Percentiles rank a stretch among this genome's conserved stretches.
Conservation (phyloP, 1,140 invertebrate species). For the Eulimnadia texana region DNA sequence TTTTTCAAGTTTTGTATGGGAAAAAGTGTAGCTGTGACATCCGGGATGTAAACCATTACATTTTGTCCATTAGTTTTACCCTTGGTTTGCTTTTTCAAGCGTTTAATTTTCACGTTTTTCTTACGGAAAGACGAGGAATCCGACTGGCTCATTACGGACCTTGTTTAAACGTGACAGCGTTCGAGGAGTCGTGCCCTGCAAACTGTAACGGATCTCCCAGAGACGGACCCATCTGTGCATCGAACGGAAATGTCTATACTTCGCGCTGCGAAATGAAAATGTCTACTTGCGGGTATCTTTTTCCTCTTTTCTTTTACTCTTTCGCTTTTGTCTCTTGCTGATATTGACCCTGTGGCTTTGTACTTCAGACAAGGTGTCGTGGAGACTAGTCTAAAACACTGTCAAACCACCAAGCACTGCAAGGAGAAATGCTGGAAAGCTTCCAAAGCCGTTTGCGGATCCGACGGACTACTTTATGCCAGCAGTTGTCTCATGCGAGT, state of each 20-base stretch:
- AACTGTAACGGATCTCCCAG: slow-evolving; percentile 67
- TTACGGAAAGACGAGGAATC: slow-evolving; percentile 38
- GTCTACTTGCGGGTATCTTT: slow-evolving; percentile 73
- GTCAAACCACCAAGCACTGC: slow-evolving; percentile 79
- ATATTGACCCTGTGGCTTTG: neutral
- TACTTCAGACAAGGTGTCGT: slow-evolving; percentile 38
- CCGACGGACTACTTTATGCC: slow-evolving; percentile 75
- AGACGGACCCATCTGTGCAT: slow-evolving; percentile 75
- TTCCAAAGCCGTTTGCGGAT: slow-evolving; percentile 77
- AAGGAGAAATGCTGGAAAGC: slow-evolving; percentile 77
- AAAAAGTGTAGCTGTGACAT: no score
- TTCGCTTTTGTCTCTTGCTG: no score
- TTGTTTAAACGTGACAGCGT: slow-evolving; percentile 65
- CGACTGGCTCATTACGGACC: slow-evolving; percentile 62
- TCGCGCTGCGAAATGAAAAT: slow-evolving; percentile 86
- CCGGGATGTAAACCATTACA: neutral
- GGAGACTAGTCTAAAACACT: slow-evolving; percentile 69
- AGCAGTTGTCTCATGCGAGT: slow-evolving; percentile 85
- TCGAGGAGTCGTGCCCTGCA: slow-evolving; percentile 72
- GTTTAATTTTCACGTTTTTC: no score
- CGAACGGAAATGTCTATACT: slow-evolving; percentile 75
- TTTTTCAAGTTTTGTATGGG: no score
- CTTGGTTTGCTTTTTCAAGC: neutral
- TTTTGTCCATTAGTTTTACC: neutral
- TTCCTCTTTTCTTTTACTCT: no score